Evolutionary conservation across 2,113 vertebrate species (phyloP).

Genomic region (Eulacestoma nigropectus): DNA sequence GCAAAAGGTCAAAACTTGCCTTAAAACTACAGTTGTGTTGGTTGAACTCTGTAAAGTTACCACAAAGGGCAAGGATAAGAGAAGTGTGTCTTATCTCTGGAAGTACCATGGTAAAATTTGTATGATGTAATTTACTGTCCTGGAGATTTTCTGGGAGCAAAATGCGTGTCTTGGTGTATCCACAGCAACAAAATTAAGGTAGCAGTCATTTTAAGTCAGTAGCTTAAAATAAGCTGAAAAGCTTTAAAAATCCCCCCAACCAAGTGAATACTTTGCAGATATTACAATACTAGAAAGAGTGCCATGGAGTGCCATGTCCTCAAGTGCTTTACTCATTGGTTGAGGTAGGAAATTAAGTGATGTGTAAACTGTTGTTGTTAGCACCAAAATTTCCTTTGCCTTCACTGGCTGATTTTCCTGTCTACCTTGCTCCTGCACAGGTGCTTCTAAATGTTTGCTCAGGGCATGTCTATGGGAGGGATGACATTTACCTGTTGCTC

Average conservation of each 20-base stretch:
- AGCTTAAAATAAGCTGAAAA: background rate
- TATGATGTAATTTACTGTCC: background rate
- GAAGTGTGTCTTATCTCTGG: background rate
- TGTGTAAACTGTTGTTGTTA: background rate
- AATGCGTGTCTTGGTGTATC: background rate
- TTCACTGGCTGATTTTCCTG: background rate
- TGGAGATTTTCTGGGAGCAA: background rate
- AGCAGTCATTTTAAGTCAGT: background rate
- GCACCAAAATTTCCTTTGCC: background rate
- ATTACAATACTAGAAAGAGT: background rate
- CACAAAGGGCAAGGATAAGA: background rate
- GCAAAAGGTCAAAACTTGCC: background rate
- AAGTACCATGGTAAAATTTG: background rate
- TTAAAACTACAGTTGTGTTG: background rate
- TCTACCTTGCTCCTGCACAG: background rate
- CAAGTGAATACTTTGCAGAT: background rate
- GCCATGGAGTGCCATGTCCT: background rate
- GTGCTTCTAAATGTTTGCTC: background rate
- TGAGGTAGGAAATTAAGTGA: background rate
- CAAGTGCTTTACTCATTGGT: background rate
- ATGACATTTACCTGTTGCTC: background rate
- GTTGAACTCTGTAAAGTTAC: background rate
- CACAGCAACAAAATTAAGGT: background rate
- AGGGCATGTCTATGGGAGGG: background rate
- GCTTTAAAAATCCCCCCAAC: background rate